These are phyloP conservation scores for Rhincodon typus DNA, from an alignment of 2,797 vertebrate species.

Conservation along the genomic window DNA sequence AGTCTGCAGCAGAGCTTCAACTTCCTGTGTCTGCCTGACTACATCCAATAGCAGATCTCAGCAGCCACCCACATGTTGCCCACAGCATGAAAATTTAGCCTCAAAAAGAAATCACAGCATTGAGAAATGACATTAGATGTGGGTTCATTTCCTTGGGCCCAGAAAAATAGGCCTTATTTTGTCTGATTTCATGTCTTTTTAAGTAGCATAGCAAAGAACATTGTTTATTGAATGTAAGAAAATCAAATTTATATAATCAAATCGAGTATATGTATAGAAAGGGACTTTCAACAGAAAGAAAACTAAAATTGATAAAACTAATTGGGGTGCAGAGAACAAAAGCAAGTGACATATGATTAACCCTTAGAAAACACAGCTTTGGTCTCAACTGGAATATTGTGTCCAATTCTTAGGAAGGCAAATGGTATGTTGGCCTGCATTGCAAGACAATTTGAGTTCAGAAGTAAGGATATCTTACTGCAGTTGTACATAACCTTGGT, in stretches of 20 bases:
- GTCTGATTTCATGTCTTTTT: not conserved
- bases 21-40: not conserved
- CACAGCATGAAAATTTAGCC: not conserved
- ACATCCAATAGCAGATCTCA: not conserved
- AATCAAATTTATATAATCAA: not conserved
- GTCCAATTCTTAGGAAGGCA: too few relatives aligned
- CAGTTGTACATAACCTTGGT: too few relatives aligned
- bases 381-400: too few relatives aligned
- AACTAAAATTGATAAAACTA: too few relatives aligned
- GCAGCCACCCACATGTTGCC: not conserved
- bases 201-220: not conserved
- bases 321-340: too few relatives aligned
- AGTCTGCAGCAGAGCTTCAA: not conserved
- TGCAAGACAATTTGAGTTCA: too few relatives aligned
- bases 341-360: too few relatives aligned
- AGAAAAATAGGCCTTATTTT: not conserved
- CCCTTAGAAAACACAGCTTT: too few relatives aligned
- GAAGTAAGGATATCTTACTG: too few relatives aligned
- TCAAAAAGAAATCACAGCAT: not conserved
- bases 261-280: not conserved
- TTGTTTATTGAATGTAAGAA: not conserved
- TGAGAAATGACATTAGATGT: not conserved
- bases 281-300: not conserved
- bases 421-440: too few relatives aligned
- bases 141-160: not conserved